Percentiles rank a stretch among this genome's conserved stretches.
Conservation (phyloP, 2,113 vertebrate species). For the Prionailurus bengalensis region DNA sequence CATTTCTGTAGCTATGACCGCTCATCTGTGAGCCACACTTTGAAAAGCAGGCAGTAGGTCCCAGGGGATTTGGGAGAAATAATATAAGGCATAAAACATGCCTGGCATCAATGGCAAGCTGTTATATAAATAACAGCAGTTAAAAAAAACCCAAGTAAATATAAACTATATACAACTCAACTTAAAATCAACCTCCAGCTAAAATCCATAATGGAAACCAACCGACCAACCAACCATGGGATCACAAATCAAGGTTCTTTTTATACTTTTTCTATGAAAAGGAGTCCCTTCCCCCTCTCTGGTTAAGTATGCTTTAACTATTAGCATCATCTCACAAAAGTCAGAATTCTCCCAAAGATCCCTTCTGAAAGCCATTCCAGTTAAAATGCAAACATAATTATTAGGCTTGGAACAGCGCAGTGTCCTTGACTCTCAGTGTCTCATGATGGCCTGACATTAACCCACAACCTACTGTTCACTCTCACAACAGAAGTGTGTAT, state of each 20-base stretch:
- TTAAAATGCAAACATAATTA: not conserved
- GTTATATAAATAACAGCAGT: not conserved
- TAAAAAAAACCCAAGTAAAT: not conserved
- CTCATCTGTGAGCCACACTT: not conserved
- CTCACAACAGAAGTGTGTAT: not conserved
- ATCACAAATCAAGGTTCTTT: not conserved
- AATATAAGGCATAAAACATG: not conserved
- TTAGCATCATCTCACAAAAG: not conserved
- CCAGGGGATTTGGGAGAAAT: not conserved
- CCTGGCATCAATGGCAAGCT: not conserved
- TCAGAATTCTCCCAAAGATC: not conserved
- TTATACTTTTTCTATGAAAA: not conserved
- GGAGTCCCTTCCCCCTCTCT: not conserved
- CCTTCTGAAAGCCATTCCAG: not conserved
- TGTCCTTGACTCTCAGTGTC: not conserved
- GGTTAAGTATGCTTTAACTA: not conserved
- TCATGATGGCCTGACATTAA: not conserved
- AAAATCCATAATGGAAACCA: not conserved
- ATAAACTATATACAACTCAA: not conserved
- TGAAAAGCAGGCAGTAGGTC: not conserved
- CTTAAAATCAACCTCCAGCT: not conserved
- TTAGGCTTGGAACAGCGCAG: rapidly evolving
- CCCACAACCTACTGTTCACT: not conserved
- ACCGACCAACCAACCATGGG: not conserved
- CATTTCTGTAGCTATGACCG: not conserved